Conservation (phyloP, 2,113 vertebrate species). For the Panthera leo region DNA sequence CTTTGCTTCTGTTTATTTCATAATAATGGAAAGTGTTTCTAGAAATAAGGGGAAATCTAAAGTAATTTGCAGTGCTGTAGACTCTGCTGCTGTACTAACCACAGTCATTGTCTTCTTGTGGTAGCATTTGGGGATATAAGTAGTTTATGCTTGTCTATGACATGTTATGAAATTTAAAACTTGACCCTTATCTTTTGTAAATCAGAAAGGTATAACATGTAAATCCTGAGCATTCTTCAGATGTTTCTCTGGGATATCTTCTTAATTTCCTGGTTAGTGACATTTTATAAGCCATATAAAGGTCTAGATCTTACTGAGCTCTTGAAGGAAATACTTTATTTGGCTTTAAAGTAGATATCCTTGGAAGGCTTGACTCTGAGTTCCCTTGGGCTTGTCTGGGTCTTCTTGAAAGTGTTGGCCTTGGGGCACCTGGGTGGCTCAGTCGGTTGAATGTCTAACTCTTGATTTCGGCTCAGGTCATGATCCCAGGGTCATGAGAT, state of each 20-base stretch:
- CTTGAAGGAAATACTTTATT: background rate
- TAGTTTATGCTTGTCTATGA: background rate
- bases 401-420: background rate
- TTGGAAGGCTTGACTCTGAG: background rate
- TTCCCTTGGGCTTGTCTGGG: background rate
- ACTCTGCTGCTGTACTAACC: background rate
- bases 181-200: background rate
- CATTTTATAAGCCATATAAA: background rate
- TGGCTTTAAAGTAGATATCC: background rate
- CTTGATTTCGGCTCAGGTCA: too few species aligned
- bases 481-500: too few species aligned
- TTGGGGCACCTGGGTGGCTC: too few species aligned
- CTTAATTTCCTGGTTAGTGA: background rate
- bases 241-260: background rate
- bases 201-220: background rate
- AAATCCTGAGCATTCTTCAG: background rate
- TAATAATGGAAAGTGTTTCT: background rate
- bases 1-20: conserved; percentile 34
- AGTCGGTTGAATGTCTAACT: too few species aligned
- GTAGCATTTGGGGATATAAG: background rate
- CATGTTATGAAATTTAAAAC: background rate
- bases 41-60: background rate
- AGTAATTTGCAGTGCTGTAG: background rate
- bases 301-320: background rate
- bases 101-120: background rate